A percentile compares a stretch with the other conserved stretches of the same genome.
Conservation (phyloP, 92 coral and sea anemone genomes). For the Siderastrea radians region DNA sequence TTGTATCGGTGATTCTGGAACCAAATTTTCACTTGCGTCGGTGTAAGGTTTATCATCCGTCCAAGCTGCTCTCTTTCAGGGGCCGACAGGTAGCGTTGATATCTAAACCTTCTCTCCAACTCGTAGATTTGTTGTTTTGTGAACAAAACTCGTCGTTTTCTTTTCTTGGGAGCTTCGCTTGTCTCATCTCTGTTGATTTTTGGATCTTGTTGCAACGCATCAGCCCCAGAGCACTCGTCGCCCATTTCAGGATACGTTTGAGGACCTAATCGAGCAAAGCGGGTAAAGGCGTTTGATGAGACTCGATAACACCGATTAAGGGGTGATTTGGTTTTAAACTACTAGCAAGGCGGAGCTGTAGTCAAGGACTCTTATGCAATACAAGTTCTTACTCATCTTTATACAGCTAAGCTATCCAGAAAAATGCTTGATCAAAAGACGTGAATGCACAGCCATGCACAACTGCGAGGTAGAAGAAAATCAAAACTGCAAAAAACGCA, state of each 20-base stretch:
- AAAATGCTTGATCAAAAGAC: conserved; percentile 19
- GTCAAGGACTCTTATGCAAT: conserved; percentile 49
- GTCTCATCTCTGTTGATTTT: conserved; percentile 71
- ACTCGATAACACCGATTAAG: conserved; percentile 57
- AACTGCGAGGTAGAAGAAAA: background rate
- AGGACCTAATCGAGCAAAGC: conserved; percentile 79
- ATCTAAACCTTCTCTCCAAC: conserved; percentile 95
- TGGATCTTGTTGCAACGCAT: conserved; percentile 54
- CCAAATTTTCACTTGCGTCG: conserved; percentile 99
- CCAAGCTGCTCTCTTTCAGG: conserved; percentile 99
- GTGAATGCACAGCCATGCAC: background rate
- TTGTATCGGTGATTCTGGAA: conserved; percentile 99
- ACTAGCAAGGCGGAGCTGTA: conserved; percentile 54
- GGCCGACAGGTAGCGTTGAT: conserved; percentile 99
- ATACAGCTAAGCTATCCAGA: conserved; percentile 26
- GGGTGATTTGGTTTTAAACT: conserved; percentile 58
- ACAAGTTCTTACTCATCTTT: conserved; percentile 30
- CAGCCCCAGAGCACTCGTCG: conserved; percentile 67
- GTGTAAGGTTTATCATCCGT: conserved; percentile 96
- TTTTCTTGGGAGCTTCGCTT: conserved; percentile 86
- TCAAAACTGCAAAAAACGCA: background rate
- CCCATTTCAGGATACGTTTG: conserved; percentile 75
- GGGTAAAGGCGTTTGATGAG: conserved; percentile 71
- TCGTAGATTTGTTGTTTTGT: conserved; percentile 98
- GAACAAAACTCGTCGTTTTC: conserved; percentile 96